A percentile compares a stretch with the other conserved stretches of the same genome.
These are phyloP conservation scores for Gobiocypris rarus DNA, from an alignment of 2,113 vertebrate species.

Conservation along the genomic window DNA sequence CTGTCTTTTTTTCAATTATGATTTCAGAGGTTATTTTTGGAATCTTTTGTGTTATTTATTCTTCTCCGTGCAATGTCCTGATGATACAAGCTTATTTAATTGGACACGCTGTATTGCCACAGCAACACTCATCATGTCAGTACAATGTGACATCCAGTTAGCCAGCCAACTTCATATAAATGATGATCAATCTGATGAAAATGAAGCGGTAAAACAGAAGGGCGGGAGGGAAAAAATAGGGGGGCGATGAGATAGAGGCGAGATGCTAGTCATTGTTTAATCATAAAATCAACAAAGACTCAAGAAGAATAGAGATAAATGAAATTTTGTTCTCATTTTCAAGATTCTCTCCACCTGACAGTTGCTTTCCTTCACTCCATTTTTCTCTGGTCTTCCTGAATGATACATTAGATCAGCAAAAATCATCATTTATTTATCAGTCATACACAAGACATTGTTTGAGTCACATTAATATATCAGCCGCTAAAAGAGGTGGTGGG, in stretches of 20 bases:
- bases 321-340: neutral
- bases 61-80: neutral
- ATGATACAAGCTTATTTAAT: constrained; percentile 18
- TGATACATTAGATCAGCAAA: constrained; percentile 25
- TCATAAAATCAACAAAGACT: constrained; percentile 8
- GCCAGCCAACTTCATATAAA: constrained; percentile 20
- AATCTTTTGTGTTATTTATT: constrained; percentile 32
- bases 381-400: neutral
- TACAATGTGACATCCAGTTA: constrained; percentile 18
- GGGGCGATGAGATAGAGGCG: neutral
- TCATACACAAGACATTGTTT: constrained; percentile 6
- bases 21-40: neutral
- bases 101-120: constrained; percentile 20
- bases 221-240: neutral
- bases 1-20: neutral
- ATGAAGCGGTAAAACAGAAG: neutral
- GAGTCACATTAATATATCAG: neutral
- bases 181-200: constrained; percentile 26
- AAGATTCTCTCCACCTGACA: neutral
- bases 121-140: constrained; percentile 41
- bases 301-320: neutral
- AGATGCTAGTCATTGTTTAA: constrained; percentile 7
- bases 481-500: neutral
- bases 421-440: constrained; percentile 3
- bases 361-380: neutral